Evolutionary conservation across 2,113 vertebrate species (phyloP), one percentile per base, ranked within the genome.

Genomic region (Xenotilapia leptura): DNA sequence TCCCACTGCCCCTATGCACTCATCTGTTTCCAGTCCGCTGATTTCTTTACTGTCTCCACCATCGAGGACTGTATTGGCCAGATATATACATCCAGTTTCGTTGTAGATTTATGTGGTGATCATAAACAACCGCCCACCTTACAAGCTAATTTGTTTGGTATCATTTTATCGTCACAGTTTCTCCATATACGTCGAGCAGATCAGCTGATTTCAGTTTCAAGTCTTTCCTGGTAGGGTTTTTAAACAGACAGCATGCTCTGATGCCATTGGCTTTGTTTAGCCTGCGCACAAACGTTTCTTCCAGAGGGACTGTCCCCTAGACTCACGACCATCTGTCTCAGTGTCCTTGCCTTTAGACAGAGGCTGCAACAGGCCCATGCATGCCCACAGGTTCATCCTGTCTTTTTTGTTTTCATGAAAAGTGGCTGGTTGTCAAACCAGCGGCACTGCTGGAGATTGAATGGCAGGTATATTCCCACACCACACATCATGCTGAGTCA

Each of bases 401-500:
- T 12, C n/a, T 83, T 82, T 85, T 82, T 68, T 54, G 73, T n/a
- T 53, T 79, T 47, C 56, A 86, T 77, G 33, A 47, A 65, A 88
- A 86, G 81, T 73, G 70, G 38, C 15, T 53, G 85, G 80, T 62
- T 60, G 47, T 49, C 82, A 84, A 28, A 77, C 31, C 31, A 70
- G 19, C 31, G 42, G 26, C 70, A 82, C 28, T 62, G 62, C 21
- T 80, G n/a, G 51, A 83, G 31, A 84, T 23, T 89, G 53, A 83
- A 83, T 83, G 56, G 13, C 51, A 38, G 49, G 62, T 89, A 19
- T 58, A 49, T 81, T 79, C 40, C 11, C 26, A 36, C 42, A 56
- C 19, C 21, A 13, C 21, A 42, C 23, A 83, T 60, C 55, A 2
- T 88, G 89, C 83, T 91, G 84, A 94, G 89, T 93, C 89, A 88